These are phyloP conservation scores for Montifringilla adamsi DNA, from an alignment of 2,113 vertebrate genomes.

Conservation along the genomic window DNA sequence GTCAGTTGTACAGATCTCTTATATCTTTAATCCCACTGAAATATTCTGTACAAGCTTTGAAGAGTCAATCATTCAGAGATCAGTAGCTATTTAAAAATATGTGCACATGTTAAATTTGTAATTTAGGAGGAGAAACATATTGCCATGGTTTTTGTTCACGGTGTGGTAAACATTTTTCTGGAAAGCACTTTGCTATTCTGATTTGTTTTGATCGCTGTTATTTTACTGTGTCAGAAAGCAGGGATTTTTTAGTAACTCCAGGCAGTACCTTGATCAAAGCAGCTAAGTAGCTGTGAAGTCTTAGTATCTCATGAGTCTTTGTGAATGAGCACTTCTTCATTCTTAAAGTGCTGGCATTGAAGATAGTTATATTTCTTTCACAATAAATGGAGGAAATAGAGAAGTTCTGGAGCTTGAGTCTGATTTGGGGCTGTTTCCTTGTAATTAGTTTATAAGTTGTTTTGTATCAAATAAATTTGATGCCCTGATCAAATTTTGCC, in stretches of 20 bases:
- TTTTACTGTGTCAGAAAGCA: not conserved
- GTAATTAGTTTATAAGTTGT: not conserved
- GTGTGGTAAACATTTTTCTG: not conserved
- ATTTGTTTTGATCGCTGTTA: not conserved
- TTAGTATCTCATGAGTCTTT: not conserved
- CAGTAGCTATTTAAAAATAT: not conserved
- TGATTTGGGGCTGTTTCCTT: not conserved
- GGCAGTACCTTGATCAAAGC: not conserved
- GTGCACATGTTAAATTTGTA: not conserved
- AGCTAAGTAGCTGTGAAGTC: not conserved
- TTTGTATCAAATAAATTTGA: not conserved
- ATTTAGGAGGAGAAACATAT: not conserved
- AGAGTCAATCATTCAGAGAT: not conserved
- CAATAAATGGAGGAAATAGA: not conserved
- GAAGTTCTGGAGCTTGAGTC: not conserved
- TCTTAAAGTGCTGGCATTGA: not conserved
- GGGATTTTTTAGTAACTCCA: not conserved
- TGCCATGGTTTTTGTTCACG: not conserved
- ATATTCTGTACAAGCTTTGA: not conserved
- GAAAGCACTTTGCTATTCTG: not conserved
- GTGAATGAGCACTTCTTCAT: not conserved
- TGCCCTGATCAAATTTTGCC: not conserved
- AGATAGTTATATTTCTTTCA: not conserved
- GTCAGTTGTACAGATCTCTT: not conserved
- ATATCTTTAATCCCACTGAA: not conserved